Evolutionary conservation across 2,113 vertebrate genomes (phyloP).

Genomic region (Hemichromis elongatus): DNA sequence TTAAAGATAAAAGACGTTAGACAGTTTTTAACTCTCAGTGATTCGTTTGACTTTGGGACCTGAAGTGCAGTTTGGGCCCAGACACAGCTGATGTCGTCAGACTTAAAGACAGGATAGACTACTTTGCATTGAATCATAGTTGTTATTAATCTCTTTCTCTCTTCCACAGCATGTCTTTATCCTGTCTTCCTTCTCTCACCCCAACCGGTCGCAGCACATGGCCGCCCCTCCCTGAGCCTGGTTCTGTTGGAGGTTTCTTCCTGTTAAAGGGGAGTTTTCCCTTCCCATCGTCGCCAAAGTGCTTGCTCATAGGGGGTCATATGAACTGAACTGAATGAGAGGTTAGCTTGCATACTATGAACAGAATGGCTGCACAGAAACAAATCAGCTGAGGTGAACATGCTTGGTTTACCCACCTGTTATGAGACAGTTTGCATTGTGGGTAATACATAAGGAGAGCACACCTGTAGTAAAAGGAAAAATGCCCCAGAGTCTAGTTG

Average conservation of each 20-base stretch:
- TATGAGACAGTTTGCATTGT: background rate
- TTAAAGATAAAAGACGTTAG: too few relatives aligned
- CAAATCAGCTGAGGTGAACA: background rate
- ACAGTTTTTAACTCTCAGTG: too few relatives aligned
- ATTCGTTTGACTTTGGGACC: too few relatives aligned
- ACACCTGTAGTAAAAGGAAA: background rate
- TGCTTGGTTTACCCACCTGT: too few relatives aligned
- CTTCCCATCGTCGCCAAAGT: accelerated
- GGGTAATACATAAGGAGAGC: background rate
- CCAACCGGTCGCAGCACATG: background rate
- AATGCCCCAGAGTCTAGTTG: background rate
- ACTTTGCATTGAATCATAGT: accelerated
- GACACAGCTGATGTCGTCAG: too few relatives aligned
- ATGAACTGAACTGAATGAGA: background rate
- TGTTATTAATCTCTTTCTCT: accelerated
- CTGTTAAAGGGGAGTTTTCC: background rate
- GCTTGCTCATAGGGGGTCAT: background rate
- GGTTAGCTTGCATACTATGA: background rate
- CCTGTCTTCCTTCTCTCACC: background rate
- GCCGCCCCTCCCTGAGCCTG: background rate
- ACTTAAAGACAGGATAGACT: too few relatives aligned
- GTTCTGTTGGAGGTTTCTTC: accelerated
- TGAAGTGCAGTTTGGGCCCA: too few relatives aligned
- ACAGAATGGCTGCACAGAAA: background rate
- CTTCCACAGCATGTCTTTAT: background rate